A percentile compares a stretch with the other conserved stretches of the same genome.
phyloP scores from a whole-genome alignment of 2,797 vertebrate species.

The Lateolabrax maculatus region DNA sequence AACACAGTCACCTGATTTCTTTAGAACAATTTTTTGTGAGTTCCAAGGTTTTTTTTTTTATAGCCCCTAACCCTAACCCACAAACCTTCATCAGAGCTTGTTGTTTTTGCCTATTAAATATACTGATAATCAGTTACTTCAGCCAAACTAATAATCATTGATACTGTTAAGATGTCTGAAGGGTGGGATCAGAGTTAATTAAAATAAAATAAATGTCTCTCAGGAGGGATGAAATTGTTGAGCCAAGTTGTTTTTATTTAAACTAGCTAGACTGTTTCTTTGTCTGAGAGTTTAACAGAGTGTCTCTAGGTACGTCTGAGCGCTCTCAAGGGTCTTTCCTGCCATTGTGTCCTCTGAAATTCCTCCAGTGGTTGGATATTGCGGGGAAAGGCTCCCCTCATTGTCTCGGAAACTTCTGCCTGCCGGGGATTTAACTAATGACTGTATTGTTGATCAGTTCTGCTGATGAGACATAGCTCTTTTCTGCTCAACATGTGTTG shows the following conservation, averaged over 20 bases:
- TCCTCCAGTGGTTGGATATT: conserved; percentile 54
- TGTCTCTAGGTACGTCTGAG: conserved; percentile 19
- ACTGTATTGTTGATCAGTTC: conserved; percentile 55
- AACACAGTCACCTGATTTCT: not conserved
- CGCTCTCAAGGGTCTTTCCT: conserved; percentile 63
- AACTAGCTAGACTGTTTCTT: conserved; percentile 38
- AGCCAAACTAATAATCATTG: not conserved
- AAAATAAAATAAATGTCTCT: not conserved
- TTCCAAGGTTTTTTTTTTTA: not conserved
- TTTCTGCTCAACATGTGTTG: conserved; percentile 12
- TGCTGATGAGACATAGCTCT: not conserved
- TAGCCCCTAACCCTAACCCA: no score
- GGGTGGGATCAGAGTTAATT: not conserved
- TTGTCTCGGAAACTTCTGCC: conserved; percentile 65
- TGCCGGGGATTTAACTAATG: conserved; percentile 58
- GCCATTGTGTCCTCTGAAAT: conserved; percentile 68
- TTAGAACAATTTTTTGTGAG: not conserved
- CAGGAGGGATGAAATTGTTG: not conserved
- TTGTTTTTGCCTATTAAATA: not conserved
- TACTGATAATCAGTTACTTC: not conserved
- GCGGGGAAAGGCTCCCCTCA: conserved; percentile 39
- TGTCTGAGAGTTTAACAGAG: conserved; percentile 16
- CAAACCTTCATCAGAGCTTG: not conserved
- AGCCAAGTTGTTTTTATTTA: conserved; percentile 39
- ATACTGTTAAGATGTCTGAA: no score